These are phyloP conservation scores for Petromus typicus DNA, from an alignment of 2,113 vertebrate genomes.

Conservation along the genomic window DNA sequence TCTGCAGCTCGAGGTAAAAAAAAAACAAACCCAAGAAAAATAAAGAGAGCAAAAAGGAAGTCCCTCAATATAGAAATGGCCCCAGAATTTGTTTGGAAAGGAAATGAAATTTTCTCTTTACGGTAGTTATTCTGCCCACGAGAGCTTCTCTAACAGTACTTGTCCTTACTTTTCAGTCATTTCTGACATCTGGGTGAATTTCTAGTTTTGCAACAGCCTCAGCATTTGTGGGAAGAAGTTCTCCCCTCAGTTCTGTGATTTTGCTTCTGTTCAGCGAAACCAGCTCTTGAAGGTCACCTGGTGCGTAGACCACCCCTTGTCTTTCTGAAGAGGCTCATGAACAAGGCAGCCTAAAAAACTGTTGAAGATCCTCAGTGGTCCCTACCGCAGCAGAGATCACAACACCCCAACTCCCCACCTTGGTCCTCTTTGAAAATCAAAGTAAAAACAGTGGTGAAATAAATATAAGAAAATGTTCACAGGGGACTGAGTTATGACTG, in stretches of 20 bases:
- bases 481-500: no score
- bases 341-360: background rate
- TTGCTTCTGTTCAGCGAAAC: background rate
- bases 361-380: background rate
- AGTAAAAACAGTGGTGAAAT: background rate
- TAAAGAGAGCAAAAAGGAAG: background rate
- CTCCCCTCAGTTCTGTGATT: background rate
- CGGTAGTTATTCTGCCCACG: background rate
- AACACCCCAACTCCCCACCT: background rate
- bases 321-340: background rate
- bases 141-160: background rate
- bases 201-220: background rate
- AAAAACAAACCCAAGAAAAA: background rate
- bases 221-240: background rate
- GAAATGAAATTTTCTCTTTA: background rate
- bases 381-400: no score
- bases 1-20: background rate
- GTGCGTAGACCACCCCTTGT: background rate
- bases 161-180: background rate
- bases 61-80: background rate
- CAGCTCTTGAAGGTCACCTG: background rate
- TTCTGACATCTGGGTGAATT: background rate
- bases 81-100: conserved; percentile 4
- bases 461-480: background rate
- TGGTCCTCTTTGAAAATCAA: background rate